Evolutionary conservation across 2,888 invertebrate species (phyloP).

Genomic region (Thyatira batis): DNA sequence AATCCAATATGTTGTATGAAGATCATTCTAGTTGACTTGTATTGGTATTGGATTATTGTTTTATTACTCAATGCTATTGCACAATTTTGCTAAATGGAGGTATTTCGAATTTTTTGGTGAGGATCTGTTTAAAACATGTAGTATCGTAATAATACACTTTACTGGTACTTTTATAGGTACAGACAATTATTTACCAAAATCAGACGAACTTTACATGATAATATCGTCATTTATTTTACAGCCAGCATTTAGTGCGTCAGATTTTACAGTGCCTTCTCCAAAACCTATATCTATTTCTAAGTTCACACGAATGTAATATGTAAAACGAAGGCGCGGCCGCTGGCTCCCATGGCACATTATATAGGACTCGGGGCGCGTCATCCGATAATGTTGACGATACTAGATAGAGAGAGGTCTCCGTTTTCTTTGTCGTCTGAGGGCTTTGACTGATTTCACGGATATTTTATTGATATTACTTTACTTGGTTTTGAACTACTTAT

Average conservation of each 20-base stretch:
- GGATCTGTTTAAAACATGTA: too few relatives aligned
- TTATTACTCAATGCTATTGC: not conserved
- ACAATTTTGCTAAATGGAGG: too few relatives aligned
- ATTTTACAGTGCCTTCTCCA: not conserved
- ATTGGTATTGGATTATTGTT: not conserved
- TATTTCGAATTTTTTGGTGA: too few relatives aligned
- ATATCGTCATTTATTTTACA: not conserved
- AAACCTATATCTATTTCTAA: not conserved
- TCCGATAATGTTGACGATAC: slow-evolving; percentile 40
- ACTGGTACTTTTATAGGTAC: too few relatives aligned
- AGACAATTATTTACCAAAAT: too few relatives aligned
- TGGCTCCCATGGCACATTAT: slow-evolving; percentile 29
- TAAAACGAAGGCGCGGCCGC: slow-evolving; percentile 13
- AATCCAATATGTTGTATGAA: not conserved
- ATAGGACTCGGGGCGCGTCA: slow-evolving; percentile 25
- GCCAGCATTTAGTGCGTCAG: not conserved
- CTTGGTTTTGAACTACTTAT: not conserved
- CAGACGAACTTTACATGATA: too few relatives aligned
- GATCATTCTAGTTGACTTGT: not conserved
- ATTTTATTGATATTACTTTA: slow-evolving; percentile 29
- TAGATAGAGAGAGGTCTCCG: slow-evolving; percentile 28
- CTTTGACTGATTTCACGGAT: slow-evolving; percentile 24
- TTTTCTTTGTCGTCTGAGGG: slow-evolving; percentile 23
- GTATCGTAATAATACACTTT: too few relatives aligned
- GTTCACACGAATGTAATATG: not conserved